phyloP scores from a whole-genome alignment of 2,888 invertebrate genomes.

The Lasioglossum pauxillum region DNA sequence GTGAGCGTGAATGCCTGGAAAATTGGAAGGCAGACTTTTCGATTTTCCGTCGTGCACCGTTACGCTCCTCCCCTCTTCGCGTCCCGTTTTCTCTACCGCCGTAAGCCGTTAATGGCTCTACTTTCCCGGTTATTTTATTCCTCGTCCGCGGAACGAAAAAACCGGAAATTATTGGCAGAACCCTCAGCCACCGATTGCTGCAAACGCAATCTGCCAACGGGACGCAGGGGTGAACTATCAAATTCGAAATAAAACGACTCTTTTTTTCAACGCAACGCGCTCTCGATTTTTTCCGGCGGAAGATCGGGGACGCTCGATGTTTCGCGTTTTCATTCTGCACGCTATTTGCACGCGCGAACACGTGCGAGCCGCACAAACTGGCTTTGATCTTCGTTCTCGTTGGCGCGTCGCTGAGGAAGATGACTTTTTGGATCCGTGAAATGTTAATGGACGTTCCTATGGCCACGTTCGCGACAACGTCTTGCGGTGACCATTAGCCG shows the following conservation, averaged over 20 bases:
- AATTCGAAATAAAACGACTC: neutral
- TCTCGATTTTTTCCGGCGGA: neutral
- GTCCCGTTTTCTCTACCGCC: neutral
- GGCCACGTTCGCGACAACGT: neutral
- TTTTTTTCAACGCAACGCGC: neutral
- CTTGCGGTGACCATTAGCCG: neutral
- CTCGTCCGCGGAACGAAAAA: neutral
- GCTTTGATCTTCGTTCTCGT: neutral
- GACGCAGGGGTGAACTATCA: neutral
- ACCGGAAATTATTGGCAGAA: constrained; percentile 9
- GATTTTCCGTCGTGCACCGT: constrained; percentile 34
- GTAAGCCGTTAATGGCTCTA: constrained; percentile 28
- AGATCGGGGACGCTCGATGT: neutral
- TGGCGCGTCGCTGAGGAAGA: neutral
- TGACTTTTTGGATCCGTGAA: neutral
- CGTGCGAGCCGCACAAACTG: neutral
- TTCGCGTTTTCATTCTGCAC: neutral
- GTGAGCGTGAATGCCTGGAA: constrained; percentile 50
- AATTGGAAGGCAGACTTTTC: constrained; percentile 54
- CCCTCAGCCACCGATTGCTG: neutral
- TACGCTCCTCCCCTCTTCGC: neutral
- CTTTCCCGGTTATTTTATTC: constrained; percentile 12
- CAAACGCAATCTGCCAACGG: neutral
- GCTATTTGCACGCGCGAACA: neutral
- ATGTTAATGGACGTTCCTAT: neutral